Evolutionary conservation across 1,140 invertebrate genomes (phyloP), one percentile per base, ranked within the genome.

Genomic region (Pogonomyrmex californicus): DNA sequence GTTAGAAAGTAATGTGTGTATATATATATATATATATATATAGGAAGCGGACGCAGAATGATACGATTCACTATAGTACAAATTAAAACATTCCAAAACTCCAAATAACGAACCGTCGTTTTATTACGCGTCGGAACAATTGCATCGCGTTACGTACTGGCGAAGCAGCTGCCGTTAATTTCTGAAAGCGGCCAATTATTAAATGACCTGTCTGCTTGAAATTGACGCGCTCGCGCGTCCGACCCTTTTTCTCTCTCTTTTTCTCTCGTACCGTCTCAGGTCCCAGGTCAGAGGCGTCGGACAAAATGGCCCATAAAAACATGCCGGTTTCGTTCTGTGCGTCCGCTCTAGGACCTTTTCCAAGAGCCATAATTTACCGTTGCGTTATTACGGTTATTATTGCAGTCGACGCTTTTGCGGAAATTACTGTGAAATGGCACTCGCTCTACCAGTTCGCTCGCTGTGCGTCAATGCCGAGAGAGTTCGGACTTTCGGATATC

Each of bases 301-400:
- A 58, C 68, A 82, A 82, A 83, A 44, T 83, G 68, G 36, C 68
- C 60, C 41, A 54, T 75, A 83, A 83, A 78, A 83, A 23, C 54
- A 41, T 12, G 41, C 33, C 17, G n/a, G 41, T 73, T 73, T 75
- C 54, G 30, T 83, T 83, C 56, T 47, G 23, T 23, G 58, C 41
- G 44, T 36, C 41, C 33, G 65, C 38, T 51, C 14, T 17, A 58
- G n/a, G 63, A 56, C 63, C 33, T 49, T 23, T 23, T 23, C 47
- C 12, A 62, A 62, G 12, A 47, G 44, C 33, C n/a, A 71, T 83
- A 73, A 73, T 83, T 83, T 83, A 47, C 41, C 23, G 54, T 17
- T 60, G 41, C 49, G 49, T 81, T 68, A 51, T 54, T 68, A 51
- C 47, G 9, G 47, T 62, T 41, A 77, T 77, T 77, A 77, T 77